phyloP scores from a whole-genome alignment of 2,113 vertebrate genomes.

The Leptobrachium leishanense region DNA sequence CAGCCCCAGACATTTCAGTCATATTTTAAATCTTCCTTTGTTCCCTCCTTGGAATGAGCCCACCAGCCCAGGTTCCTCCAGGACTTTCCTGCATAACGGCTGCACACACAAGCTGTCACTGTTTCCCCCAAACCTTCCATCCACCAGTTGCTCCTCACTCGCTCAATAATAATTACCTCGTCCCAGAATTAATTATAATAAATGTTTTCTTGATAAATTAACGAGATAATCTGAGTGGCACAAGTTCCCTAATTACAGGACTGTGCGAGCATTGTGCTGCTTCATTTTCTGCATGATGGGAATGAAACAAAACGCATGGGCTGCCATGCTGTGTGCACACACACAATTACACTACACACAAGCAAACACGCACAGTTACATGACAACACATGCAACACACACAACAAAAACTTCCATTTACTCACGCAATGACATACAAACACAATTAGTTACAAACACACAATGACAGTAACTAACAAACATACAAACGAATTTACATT shows the following conservation, averaged over 20 bases:
- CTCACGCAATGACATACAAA: too few relatives aligned
- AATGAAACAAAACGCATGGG: slow-evolving; percentile 70
- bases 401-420: too few relatives aligned
- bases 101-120: slow-evolving; percentile 88
- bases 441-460: too few relatives aligned
- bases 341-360: neutral
- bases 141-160: slow-evolving; percentile 83
- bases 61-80: neutral
- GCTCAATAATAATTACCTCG: slow-evolving; percentile 88
- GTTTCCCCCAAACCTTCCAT: slow-evolving; percentile 65
- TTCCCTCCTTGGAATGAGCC: slow-evolving; percentile 10
- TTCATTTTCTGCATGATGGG: slow-evolving; percentile 88
- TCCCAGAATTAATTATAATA: slow-evolving; percentile 91
- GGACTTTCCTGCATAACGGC: slow-evolving; percentile 77
- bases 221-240: slow-evolving; percentile 88
- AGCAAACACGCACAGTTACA: too few relatives aligned
- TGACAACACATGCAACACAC: too few relatives aligned
- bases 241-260: slow-evolving; percentile 87
- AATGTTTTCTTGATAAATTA: slow-evolving; percentile 94
- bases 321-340: slow-evolving; percentile 55
- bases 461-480: too few relatives aligned
- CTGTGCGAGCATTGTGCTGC: slow-evolving; percentile 75
- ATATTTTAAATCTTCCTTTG: slow-evolving; percentile 4
- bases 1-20: neutral
- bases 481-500: too few relatives aligned